Evolutionary conservation across 2,797 vertebrate genomes (phyloP).

Genomic region (Miichthys miiuy): DNA sequence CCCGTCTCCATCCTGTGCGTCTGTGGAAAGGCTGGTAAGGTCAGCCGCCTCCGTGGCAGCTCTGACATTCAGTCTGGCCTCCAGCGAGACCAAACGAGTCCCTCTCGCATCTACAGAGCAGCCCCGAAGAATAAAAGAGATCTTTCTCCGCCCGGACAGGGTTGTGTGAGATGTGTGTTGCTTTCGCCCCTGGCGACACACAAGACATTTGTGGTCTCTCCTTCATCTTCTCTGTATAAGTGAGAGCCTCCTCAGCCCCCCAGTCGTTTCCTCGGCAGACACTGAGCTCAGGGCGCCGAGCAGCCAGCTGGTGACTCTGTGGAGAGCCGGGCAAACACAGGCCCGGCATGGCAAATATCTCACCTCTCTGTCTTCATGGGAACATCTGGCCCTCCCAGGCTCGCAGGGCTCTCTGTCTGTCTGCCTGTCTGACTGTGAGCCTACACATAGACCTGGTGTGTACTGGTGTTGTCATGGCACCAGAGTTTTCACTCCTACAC

Average conservation of each 20-base stretch:
- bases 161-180: conserved; percentile 55
- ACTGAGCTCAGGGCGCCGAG: conserved; percentile 35
- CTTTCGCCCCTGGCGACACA: conserved; percentile 60
- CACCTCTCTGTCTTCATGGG: conserved; percentile 81
- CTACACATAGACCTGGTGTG: conserved; percentile 56
- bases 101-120: conserved; percentile 55
- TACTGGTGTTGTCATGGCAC: conserved; percentile 69
- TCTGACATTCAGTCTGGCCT: conserved; percentile 78
- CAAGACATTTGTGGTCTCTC: conserved; percentile 64
- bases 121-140: conserved; percentile 55
- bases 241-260: conserved; percentile 42
- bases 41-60: conserved; percentile 71
- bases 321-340: conserved; percentile 76
- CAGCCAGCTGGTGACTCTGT: conserved; percentile 62
- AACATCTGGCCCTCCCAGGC: conserved; percentile 78
- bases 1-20: conserved; percentile 50
- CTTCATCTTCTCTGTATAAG: conserved; percentile 62
- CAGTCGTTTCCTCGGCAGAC: conserved; percentile 57
- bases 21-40: conserved; percentile 67
- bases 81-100: conserved; percentile 59
- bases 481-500: conserved; percentile 58
- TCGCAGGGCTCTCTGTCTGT: conserved; percentile 58
- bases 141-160: conserved; percentile 52
- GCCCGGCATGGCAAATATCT: conserved; percentile 79
- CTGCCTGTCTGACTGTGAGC: conserved; percentile 61